Conservation (phyloP, 2,888 invertebrate species). For the Hyposoter dolosus region DNA sequence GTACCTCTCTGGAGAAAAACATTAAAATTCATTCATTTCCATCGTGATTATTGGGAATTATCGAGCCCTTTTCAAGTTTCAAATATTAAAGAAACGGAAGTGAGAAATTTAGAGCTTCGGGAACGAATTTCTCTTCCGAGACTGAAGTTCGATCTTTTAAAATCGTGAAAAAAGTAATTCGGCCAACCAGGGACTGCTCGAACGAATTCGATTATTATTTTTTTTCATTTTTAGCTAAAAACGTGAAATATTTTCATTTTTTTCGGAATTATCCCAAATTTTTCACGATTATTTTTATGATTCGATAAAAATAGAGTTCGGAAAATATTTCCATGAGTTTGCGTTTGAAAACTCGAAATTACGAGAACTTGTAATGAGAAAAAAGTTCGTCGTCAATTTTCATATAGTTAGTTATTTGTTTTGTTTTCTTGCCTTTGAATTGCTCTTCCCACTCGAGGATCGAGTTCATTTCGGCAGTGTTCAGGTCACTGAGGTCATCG, state of each 20-base stretch:
- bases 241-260: too few relatives aligned
- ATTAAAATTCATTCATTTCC: slow-evolving; percentile 1
- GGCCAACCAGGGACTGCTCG: too few relatives aligned
- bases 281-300: neutral
- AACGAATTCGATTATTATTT: neutral
- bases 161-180: too few relatives aligned
- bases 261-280: too few relatives aligned
- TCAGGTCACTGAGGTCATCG: slow-evolving; percentile 98
- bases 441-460: slow-evolving; percentile 99
- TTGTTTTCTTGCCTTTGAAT: slow-evolving; percentile 91
- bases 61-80: neutral
- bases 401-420: neutral
- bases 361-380: too few relatives aligned
- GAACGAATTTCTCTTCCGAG: too few relatives aligned
- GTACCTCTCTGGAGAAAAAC: slow-evolving; percentile 93
- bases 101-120: neutral
- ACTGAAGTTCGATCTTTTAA: too few relatives aligned
- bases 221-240: neutral
- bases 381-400: neutral
- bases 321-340: neutral
- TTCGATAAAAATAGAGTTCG: neutral
- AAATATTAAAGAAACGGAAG: neutral
- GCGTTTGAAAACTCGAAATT: neutral
- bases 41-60: neutral
- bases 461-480: slow-evolving; percentile 97